Conservation (phyloP, 2,113 vertebrate species). For the Chionomys nivalis region DNA sequence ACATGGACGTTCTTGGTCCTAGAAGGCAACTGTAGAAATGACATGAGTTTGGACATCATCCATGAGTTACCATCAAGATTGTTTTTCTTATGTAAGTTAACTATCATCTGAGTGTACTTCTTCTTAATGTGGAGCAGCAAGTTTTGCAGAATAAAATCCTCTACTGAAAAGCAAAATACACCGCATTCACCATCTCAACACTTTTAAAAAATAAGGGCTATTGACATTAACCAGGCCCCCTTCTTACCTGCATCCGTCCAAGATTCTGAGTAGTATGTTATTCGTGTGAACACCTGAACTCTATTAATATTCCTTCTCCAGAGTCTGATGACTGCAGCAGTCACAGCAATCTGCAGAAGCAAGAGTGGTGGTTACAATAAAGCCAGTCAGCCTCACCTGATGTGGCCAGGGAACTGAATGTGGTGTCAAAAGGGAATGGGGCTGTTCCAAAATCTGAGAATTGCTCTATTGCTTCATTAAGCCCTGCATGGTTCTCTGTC, state of each 20-base stretch:
- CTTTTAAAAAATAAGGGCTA: neutral
- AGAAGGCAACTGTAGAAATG: neutral
- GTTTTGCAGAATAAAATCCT: neutral
- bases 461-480: neutral
- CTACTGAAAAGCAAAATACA: neutral
- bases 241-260: neutral
- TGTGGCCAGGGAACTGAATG: neutral
- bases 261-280: neutral
- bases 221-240: neutral
- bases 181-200: neutral
- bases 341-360: neutral
- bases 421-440: accelerated
- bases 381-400: neutral
- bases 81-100: neutral
- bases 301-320: neutral
- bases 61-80: neutral
- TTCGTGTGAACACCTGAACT: neutral
- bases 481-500: no score
- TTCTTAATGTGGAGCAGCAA: neutral
- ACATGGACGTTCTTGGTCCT: neutral
- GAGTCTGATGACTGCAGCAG: neutral
- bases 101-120: neutral
- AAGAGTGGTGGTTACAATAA: neutral
- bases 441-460: neutral
- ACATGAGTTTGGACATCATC: neutral